Evolutionary conservation across 2,113 vertebrate genomes (phyloP), one percentile per base, ranked within the genome.

Genomic region (Eclectus roratus): DNA sequence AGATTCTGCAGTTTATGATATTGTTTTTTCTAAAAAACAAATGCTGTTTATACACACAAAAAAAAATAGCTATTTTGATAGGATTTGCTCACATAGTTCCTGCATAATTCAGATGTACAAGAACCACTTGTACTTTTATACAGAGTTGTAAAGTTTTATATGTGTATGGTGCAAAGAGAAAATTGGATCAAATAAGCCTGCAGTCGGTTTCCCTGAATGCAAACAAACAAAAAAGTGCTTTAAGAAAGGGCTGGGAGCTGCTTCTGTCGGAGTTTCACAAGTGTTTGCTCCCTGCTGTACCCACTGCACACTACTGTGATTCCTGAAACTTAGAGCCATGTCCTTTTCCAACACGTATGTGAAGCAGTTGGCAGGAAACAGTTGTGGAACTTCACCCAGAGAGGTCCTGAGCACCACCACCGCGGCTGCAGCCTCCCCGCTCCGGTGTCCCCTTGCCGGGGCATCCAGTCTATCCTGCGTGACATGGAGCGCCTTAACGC

Each of bases 1-100:
- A 98, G 98, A 98, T 98, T 98, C 98, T 98, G 98, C 98, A 98
- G 97, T 98, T 98, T 98, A 98, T 98, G 97, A 98, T 98, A 98
- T 98, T 98, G 97, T 98, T 97, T 98, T 98, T 98, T 98, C 97
- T 98, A 98, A 98, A 98, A 98, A 98, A 98, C 97, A 98, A 98
- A 98, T 98, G 97, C 97, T 98, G 98, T 98, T 98, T 98, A 98
- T 98, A 98, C 97, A 97, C 97, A 98, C 97, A 56, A 93, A 93
- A 94, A 94, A 95, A 96, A 96, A 97, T 97, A 98, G 98, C 98
- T 98, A 98, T 98, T 98, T 98, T 98, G 98, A 98, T 98, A 98
- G 98, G 98, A 98, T 98, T 98, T 98, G 98, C 98, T 98, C 98
- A 97, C 97, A 97, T 98, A 98, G 97, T 97, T 98, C 97, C 98